Evolutionary conservation across 2,113 vertebrate genomes (phyloP), one percentile per base, ranked within the genome.

Genomic region (Gobius niger): DNA sequence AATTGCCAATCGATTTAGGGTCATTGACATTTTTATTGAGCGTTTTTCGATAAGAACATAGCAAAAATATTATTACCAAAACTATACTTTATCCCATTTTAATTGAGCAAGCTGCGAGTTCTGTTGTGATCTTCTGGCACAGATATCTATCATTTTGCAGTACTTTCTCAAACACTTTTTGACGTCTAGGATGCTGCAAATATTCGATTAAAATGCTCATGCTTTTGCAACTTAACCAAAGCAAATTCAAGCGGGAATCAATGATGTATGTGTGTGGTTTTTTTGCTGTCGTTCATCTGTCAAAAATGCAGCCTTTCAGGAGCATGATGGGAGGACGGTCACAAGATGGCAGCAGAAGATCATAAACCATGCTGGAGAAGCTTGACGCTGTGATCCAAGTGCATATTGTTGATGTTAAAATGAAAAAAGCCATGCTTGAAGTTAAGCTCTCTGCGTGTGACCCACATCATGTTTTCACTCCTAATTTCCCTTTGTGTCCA

Each of bases 301-400:
- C 42, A 44, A 57, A 60, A 60, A 72, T 67, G 75, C 70, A 61
- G 69, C 9, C 65, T 67, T 56, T 57, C 68, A 51, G 69, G 80
- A 51, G 69, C 64, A 76, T 73, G 70, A 52, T 64, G 15, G 44
- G 46, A 57, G 15, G 47, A 72, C 56, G 53, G 77, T 81, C 89
- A 89, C 77, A 63, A 86, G 89, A 82, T 89, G 86, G 89, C 89
- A 88, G 87, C 82, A 89, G 81, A 87, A 62, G 72, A 62, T 69
- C 16, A 41, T 6, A 12, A 65, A 34, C 59, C 40, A 74, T 10
- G 12, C 16, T 56, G 63, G 4, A n/a, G 16, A 64, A 44, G 77
- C 74, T 72, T 72, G 73, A 72, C 12, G 18, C 49, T 68, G 66
- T 61, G 41, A 73, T 81, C 65, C 74, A 41, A 46, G 6, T 62